Evolutionary conservation across 2,797 vertebrate species (phyloP), one percentile per base, ranked within the genome.

Genomic region (Sebastes trivittatus): DNA sequence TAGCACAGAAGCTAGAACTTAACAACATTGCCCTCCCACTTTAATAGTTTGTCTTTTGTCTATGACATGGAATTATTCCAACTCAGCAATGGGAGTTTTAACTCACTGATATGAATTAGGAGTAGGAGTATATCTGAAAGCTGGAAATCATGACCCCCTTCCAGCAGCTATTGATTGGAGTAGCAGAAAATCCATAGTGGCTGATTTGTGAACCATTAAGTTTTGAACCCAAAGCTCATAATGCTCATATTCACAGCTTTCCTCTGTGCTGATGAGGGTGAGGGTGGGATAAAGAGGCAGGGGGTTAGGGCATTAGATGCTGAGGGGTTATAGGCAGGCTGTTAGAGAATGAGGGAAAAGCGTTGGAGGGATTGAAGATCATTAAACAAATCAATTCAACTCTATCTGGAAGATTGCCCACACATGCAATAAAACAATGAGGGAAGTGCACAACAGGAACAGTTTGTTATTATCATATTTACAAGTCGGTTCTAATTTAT

Each of bases 151-250:
- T 94, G 95, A 96, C 95, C 95, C 93, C 94, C 94, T 90, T 96
- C 95, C 94, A 94, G 91, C 91, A 90, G 91, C 93, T 96, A 97
- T 95, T 93, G 96, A 96, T 95, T 85, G 86, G 67, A 76, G 84
- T 83, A 96, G 89, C 95, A 94, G 93, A 94, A 97, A 97, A 97
- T 97, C 97, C 93, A 97, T 97, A 95, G 85, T 34, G 82, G 94
- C 94, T 97, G 96, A 97, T 97, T 97, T 97, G 96, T 97, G 94
- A 95, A 96, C 92, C 94, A 95, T 97, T 97, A 96, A 91, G 94
- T 96, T 96, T 95, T 96, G 96, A 96, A 96, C 95, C 91, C 93
- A 95, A 94, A 95, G 96, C 94, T 91, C 92, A 95, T 96, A 95
- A 96, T 93, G 95, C 95, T 95, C 95, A 94, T 97, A 97, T 96